A percentile compares a stretch with the other conserved stretches of the same genome.
Evolutionary conservation across 1,140 invertebrate species (phyloP).

Genomic region (Drosophila sulfurigaster): DNA sequence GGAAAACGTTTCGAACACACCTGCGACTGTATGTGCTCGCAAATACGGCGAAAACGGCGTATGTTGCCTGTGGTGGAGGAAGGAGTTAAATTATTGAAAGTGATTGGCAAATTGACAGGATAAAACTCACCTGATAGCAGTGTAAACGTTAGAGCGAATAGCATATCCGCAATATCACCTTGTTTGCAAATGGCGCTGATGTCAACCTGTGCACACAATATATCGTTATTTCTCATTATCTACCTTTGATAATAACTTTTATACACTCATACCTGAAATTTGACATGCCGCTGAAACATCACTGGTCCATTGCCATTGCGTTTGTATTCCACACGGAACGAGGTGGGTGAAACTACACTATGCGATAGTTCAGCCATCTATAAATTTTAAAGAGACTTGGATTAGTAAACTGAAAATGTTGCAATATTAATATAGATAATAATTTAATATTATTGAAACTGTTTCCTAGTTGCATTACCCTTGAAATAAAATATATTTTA

Average conservation of each 20-base stretch:
- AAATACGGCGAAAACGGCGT: conserved; percentile 96
- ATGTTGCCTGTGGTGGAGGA: conserved; percentile 90
- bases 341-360: conserved; percentile 98
- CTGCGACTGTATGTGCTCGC: conserved; percentile 97
- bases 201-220: conserved; percentile 86
- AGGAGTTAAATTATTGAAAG: background rate
- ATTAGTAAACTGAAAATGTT: background rate
- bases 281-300: conserved; percentile 98
- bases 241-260: no score
- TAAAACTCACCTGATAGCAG: conserved; percentile 92
- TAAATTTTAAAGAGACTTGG: conserved; percentile 55
- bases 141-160: conserved; percentile 98
- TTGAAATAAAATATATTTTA: no score
- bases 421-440: no score
- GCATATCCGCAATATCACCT: conserved; percentile 91
- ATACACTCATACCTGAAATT: conserved; percentile 91
- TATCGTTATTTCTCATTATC: background rate
- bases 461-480: no score
- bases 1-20: conserved; percentile 88
- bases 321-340: conserved; percentile 99
- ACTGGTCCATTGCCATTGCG: conserved; percentile 95
- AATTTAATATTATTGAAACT: no score
- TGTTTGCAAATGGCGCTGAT: conserved; percentile 90
- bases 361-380: conserved; percentile 99
- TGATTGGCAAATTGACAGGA: background rate